Percentiles rank a stretch among this genome's conserved stretches.
Conservation (phyloP, 2,113 vertebrate genomes). For the Pelecanoides urinatrix region DNA sequence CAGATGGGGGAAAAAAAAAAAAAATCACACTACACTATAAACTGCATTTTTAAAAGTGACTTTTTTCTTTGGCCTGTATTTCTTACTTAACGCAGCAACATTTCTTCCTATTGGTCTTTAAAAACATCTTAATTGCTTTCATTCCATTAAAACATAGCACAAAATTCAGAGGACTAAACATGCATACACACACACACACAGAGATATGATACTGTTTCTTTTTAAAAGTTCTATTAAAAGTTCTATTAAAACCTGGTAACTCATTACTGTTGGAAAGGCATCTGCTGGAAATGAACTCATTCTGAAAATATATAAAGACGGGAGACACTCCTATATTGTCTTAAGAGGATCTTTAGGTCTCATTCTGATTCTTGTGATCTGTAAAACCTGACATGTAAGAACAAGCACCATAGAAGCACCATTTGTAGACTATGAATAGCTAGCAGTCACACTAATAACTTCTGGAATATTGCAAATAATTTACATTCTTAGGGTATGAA, state of each 20-base stretch:
- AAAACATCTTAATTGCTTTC: background rate
- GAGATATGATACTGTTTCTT: background rate
- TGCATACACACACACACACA: background rate
- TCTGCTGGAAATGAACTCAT: background rate
- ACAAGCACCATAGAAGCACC: background rate
- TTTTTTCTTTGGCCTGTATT: background rate
- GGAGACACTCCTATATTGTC: background rate
- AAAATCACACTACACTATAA: background rate
- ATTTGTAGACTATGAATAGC: background rate
- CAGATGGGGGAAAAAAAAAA: background rate
- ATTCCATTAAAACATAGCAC: background rate
- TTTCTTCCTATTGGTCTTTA: background rate
- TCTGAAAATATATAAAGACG: background rate
- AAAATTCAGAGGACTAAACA: background rate
- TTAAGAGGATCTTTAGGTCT: background rate
- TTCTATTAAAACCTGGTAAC: background rate
- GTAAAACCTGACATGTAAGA: background rate
- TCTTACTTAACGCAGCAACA: background rate
- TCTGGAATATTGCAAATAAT: background rate
- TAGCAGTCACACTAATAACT: background rate
- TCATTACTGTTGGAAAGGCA: background rate
- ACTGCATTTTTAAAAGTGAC: background rate
- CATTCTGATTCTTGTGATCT: background rate
- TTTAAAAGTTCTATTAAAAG: background rate
- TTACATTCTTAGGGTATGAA: background rate